Evolutionary conservation across 2,888 invertebrate genomes (phyloP).

Genomic region (Drosophila atripex): DNA sequence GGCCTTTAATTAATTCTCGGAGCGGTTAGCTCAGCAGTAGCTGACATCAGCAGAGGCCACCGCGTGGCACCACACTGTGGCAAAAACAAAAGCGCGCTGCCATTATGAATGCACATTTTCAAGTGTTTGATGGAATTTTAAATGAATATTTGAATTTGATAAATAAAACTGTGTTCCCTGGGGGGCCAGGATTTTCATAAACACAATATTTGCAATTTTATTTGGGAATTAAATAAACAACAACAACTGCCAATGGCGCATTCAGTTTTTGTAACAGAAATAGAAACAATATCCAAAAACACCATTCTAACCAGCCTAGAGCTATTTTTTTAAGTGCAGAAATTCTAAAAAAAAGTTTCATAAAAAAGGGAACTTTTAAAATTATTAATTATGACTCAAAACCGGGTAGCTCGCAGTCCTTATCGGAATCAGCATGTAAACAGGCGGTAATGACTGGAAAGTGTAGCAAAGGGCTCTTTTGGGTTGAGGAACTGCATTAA

Average conservation of each 20-base stretch:
- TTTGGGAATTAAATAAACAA: neutral
- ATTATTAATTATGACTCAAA: slow-evolving; percentile 33
- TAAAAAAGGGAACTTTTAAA: slow-evolving; percentile 11
- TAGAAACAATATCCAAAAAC: neutral
- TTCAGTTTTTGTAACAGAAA: neutral
- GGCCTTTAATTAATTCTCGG: slow-evolving; percentile 37
- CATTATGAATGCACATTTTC: neutral
- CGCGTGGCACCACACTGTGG: slow-evolving; percentile 12
- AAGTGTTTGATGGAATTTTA: neutral
- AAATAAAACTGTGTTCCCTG: neutral
- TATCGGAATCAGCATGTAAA: slow-evolving; percentile 41
- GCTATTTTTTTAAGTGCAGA: neutral
- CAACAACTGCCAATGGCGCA: neutral
- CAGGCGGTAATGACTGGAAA: slow-evolving; percentile 30
- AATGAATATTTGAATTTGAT: neutral
- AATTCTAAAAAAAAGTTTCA: neutral
- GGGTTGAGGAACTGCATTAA: slow-evolving; percentile 4
- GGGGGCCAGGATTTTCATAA: neutral
- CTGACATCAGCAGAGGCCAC: slow-evolving; percentile 37
- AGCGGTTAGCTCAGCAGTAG: slow-evolving; percentile 29
- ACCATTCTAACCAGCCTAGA: neutral
- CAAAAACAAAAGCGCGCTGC: neutral
- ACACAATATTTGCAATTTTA: neutral
- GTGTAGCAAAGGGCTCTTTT: slow-evolving; percentile 10
- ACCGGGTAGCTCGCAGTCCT: slow-evolving; percentile 1